Base-by-base conservation (phyloP, 2,113 vertebrate genomes). In the Solea senegalensis region DNA sequence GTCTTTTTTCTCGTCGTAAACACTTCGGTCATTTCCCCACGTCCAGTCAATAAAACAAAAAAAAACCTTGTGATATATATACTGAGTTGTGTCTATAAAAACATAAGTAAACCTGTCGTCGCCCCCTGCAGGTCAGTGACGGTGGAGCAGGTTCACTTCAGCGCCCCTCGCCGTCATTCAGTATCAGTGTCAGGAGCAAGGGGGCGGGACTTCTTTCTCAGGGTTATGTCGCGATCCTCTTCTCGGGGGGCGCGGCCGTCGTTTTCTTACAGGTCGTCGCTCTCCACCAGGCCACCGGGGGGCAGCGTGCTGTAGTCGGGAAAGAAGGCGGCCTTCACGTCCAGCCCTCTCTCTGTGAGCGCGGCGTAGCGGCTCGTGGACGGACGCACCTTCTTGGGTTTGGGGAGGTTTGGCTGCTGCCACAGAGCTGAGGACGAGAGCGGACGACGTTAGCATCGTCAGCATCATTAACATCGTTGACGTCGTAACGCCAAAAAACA, bases 301-400 rank as follows among this genome's bases (percentile, higher is more conserved):
- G 93, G 95, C 60, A 95, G 93, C 0, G 97, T 96, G 67, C 87
- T 96, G 88, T 95, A 95, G 80, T 99, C 98, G 0, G 98, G 98
- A 86, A 98, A 96, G 94, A 99, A 99, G 12, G 98, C 97, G 0
- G 98, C 97, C 91, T 94, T 98, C 88, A 99, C 97, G 66, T 99
- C 97, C 85, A 99, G 95, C 67, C 98, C 98, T 89, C 96, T 93
- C 93, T 99, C 97, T 26, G 96, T 98, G 79, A 99, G 96, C 1
- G 96, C 98, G 9, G 98, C 98, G 0, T 99, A 98, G 76, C 98
- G 95, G 83, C 98, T 99, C 78, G 96, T 90, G 0, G 97, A 98
- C 26, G 97, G 97, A 72, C 97, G 95, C 72, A 99, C 96, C 86
- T 97, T 97, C 90, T 95, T 98, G 67, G 95, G 95, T 87, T 96